A percentile compares a stretch with the other conserved stretches of the same genome.
Conservation (phyloP, 2,113 vertebrate species). For the Triplophysa siluroides region DNA sequence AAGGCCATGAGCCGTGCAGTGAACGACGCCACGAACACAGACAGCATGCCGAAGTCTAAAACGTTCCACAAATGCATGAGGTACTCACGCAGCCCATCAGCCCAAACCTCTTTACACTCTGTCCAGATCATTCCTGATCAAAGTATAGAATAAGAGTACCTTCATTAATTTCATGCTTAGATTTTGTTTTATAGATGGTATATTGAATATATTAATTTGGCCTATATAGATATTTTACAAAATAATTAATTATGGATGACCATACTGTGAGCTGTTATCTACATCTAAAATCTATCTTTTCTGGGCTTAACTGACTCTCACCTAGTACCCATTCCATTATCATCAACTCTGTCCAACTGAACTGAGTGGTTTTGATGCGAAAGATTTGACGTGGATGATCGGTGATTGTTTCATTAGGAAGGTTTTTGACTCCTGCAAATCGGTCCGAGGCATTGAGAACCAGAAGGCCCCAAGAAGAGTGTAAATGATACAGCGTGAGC, state of each 20-base stretch:
- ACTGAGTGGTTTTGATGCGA: conserved; percentile 85
- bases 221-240: no score
- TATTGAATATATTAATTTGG: no score
- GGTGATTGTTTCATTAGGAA: conserved; percentile 83
- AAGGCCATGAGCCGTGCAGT: conserved; percentile 86
- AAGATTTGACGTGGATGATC: conserved; percentile 88
- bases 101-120: conserved; percentile 89
- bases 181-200: no score
- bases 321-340: conserved; percentile 90
- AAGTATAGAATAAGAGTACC: not conserved
- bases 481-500: conserved; percentile 88
- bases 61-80: conserved; percentile 85
- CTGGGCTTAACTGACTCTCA: conserved; percentile 56
- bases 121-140: conserved; percentile 87
- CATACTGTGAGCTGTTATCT: no score
- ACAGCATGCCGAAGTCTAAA: conserved; percentile 86
- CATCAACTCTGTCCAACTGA: conserved; percentile 88
- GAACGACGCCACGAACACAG: conserved; percentile 86
- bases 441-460: conserved; percentile 90
- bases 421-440: conserved; percentile 81
- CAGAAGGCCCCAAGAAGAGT: conserved; percentile 83
- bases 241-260: no score
- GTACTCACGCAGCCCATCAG: conserved; percentile 82
- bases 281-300: not conserved
- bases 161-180: not conserved